Conservation (phyloP, 2,888 invertebrate genomes). For the Oxycera nigricornis region DNA sequence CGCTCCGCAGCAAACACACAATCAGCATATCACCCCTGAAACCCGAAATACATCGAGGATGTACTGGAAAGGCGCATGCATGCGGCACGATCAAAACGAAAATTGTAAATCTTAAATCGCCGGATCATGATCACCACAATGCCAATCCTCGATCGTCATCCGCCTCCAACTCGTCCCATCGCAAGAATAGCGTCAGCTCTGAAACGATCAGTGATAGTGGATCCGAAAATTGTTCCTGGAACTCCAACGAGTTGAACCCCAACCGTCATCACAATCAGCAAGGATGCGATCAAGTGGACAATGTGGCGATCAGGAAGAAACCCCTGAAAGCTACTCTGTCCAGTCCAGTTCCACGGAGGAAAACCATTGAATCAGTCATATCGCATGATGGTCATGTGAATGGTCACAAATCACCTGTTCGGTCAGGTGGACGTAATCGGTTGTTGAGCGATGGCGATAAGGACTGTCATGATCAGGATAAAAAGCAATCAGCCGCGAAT, state of each 20-base stretch:
- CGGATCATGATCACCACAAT: slow-evolving; percentile 45
- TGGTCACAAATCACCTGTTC: slow-evolving; percentile 3
- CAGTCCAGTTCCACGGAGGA: slow-evolving; percentile 27
- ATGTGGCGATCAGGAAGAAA: background rate
- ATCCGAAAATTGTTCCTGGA: slow-evolving; percentile 58
- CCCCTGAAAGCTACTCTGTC: slow-evolving; percentile 36
- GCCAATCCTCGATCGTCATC: background rate
- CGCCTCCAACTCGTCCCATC: slow-evolving; percentile 46
- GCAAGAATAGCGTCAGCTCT: slow-evolving; percentile 58
- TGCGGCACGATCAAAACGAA: slow-evolving; percentile 65
- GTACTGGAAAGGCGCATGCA: slow-evolving; percentile 79
- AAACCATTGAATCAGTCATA: slow-evolving; percentile 8
- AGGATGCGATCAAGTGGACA: slow-evolving; percentile 29
- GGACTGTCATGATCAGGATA: slow-evolving; percentile 36
- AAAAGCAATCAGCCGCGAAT: slow-evolving; percentile 42
- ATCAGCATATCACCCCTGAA: slow-evolving; percentile 49
- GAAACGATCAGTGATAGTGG: slow-evolving; percentile 62
- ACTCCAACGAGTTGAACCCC: slow-evolving; percentile 50
- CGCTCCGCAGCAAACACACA: slow-evolving; percentile 55
- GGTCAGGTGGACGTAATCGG: slow-evolving; percentile 47
- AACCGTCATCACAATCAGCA: background rate
- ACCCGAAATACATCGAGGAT: slow-evolving; percentile 69
- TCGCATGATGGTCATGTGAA: background rate
- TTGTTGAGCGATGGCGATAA: slow-evolving; percentile 52
- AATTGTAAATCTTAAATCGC: slow-evolving; percentile 45